Percentiles rank a stretch among this genome's conserved stretches.
These are phyloP conservation scores for Aphelenchoides fujianensis DNA, from an alignment of 1,140 invertebrate genomes.

Conservation along the genomic window DNA sequence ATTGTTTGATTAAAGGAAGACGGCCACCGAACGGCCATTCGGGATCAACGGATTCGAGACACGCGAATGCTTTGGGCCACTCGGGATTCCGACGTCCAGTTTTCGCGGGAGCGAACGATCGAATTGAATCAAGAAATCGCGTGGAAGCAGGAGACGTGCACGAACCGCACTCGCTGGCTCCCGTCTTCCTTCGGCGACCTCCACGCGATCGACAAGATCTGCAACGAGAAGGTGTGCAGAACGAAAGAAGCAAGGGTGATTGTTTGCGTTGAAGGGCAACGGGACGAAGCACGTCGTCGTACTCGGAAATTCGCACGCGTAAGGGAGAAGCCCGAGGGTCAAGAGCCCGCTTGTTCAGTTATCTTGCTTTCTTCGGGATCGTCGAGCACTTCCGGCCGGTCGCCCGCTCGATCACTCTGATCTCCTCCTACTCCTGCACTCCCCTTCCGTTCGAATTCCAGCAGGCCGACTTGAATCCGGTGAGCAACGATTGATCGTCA, in stretches of 20 bases:
- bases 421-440: neutral
- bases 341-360: too few species aligned
- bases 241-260: neutral
- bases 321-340: too few species aligned
- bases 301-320: neutral
- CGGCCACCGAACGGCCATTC: neutral
- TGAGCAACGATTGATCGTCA: neutral
- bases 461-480: neutral
- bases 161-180: neutral
- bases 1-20: neutral
- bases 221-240: neutral
- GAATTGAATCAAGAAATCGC: neutral
- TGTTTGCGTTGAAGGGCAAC: neutral
- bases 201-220: neutral
- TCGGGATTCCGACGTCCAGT: neutral
- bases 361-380: neutral
- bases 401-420: neutral
- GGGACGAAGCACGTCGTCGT: slow-evolving; percentile 8
- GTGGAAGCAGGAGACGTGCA: neutral
- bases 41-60: neutral
- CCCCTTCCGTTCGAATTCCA: neutral
- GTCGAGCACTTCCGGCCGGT: neutral
- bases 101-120: neutral
- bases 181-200: neutral
- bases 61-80: slow-evolving; percentile 2